phyloP scores from a whole-genome alignment of 2,113 vertebrate genomes.

The Scophthalmus maximus region DNA sequence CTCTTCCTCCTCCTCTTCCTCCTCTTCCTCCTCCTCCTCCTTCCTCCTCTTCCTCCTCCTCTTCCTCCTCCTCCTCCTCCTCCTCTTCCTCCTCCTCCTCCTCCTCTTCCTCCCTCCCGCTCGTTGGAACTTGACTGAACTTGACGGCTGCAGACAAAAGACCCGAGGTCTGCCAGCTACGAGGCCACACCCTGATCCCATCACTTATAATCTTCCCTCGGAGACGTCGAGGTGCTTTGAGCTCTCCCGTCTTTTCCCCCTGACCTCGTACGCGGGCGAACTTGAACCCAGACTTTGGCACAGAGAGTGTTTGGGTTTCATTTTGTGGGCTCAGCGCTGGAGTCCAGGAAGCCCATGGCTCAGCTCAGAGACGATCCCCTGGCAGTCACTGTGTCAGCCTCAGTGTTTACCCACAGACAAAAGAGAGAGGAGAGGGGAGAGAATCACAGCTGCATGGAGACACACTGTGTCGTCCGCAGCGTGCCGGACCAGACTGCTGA shows the following conservation, averaged over 20 bases:
- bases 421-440: not conserved
- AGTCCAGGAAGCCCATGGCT: not conserved
- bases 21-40: constrained; percentile 21
- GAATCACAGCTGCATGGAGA: constrained; percentile 26
- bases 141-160: constrained; percentile 30
- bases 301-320: constrained; percentile 18
- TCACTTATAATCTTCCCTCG: not conserved
- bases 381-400: constrained; percentile 1
- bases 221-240: not conserved
- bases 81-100: not conserved
- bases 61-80: not conserved
- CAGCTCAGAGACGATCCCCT: not conserved
- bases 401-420: constrained; percentile 13
- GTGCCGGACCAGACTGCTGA: not conserved
- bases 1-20: constrained; percentile 15
- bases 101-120: not conserved
- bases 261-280: not conserved
- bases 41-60: not conserved
- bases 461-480: not conserved
- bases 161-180: too few relatives aligned
- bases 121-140: constrained; percentile 61
- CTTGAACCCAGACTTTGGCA: not conserved
- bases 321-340: constrained; percentile 3
- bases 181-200: constrained; percentile 18
- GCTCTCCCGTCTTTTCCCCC: not conserved